Base-by-base conservation (phyloP, 2,888 invertebrate genomes). In the Copidosoma aretas region DNA sequence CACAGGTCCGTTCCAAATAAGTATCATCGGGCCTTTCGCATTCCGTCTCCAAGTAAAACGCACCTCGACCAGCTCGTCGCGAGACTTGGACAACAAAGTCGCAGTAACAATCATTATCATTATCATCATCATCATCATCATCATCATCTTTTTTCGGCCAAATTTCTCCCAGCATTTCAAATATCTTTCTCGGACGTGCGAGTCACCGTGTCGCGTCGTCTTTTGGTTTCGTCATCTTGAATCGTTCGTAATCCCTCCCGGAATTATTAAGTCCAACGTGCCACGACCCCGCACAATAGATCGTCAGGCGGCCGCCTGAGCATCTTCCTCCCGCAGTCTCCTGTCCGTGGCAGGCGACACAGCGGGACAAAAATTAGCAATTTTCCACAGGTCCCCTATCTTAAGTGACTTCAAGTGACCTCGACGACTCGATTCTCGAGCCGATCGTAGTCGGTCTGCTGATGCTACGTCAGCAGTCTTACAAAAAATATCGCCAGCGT, bases 401-500 rank as follows among this genome's bases (percentile, higher is more conserved):
- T 3, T 32, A 32, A 32, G 8, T 46, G 12, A 39, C 51, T 68
- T 70, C 71, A 82, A 77, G 77, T 81, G 75, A 80, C 78, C 77
- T 84, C 84, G 79, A 83, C 78, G 74, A 79, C 77, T 78, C 77
- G 81, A 75, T 77, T 76, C 76, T 79, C 77, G 75, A 79, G 75
- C 75, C 76, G 75, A 73, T 75, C 71, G 71, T 76, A 76, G 85
- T 86, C 90, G 39, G 64, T 10, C 87, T 78, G 87, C 84, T 68
- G 58, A 64, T 90, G 91, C 93, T 95, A 96, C 92, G 95, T 95
- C 82, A 96, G 89, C 88, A 96, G 89, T 86, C 95, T 95, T 89
- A 95, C 93, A 88, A 96, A 96, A 91, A 96, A 92, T 86, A 96
- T 91, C 85, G 94, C 96, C 89, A 96, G 87, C 78, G 94, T 93